Percentiles rank a stretch among this genome's conserved stretches.
Conservation (phyloP, 1,140 invertebrate species). For the Halyomorpha halys region DNA sequence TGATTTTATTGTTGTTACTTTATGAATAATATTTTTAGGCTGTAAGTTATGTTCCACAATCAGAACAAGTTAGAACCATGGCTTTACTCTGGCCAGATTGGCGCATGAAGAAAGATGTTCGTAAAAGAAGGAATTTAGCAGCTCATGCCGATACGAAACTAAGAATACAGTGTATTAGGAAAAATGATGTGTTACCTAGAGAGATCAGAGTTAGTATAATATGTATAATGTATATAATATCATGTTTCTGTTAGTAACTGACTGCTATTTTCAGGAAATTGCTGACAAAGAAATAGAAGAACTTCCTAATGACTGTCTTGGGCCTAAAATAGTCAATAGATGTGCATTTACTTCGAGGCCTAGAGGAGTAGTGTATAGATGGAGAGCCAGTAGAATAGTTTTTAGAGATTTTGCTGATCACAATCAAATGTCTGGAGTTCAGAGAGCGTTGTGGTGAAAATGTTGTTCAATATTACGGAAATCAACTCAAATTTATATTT, state of each 20-base stretch:
- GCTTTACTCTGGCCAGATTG: slow-evolving; percentile 49
- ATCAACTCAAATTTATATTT: too few species aligned
- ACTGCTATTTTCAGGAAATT: slow-evolving; percentile 45
- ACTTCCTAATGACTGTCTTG: slow-evolving; percentile 61
- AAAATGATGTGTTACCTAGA: slow-evolving; percentile 66
- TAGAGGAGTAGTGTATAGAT: slow-evolving; percentile 58
- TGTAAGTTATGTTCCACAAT: not conserved
- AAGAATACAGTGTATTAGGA: slow-evolving; percentile 63
- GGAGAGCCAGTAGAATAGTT: slow-evolving; percentile 76
- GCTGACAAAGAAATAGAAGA: slow-evolving; percentile 62
- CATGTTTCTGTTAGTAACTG: slow-evolving; percentile 19
- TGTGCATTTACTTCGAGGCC: slow-evolving; percentile 73
- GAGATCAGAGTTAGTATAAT: slow-evolving; percentile 53
- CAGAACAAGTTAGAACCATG: slow-evolving; percentile 5
- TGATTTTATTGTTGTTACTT: too few species aligned
- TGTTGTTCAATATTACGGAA: too few species aligned
- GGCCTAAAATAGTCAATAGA: slow-evolving; percentile 51
- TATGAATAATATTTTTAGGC: too few species aligned
- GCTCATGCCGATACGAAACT: slow-evolving; percentile 60
- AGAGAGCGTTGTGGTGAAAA: slow-evolving; percentile 68
- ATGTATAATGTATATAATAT: slow-evolving; percentile 12
- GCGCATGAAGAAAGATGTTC: slow-evolving; percentile 71
- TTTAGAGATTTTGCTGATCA: slow-evolving; percentile 83
- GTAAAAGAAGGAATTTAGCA: slow-evolving; percentile 57
- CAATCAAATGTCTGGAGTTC: slow-evolving; percentile 77